phyloP scores from a whole-genome alignment of 2,888 invertebrate species.

The Conchocele bisecta region DNA sequence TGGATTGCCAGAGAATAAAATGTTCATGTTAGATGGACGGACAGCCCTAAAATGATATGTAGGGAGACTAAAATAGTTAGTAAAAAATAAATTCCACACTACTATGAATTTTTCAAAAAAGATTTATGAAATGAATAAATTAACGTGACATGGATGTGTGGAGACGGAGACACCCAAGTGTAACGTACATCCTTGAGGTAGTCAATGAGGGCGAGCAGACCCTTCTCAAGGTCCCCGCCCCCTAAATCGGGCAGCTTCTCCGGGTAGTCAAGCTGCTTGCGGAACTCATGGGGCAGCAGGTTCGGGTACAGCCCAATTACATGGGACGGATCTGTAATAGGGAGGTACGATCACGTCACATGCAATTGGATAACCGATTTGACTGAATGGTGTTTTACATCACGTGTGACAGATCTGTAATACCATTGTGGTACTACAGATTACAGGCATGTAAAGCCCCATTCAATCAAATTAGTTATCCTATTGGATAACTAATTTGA shows the following conservation, averaged over 20 bases:
- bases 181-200: conserved; percentile 91
- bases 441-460: no score
- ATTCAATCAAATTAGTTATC: no score
- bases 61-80: neutral
- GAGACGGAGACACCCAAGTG: neutral
- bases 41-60: no score
- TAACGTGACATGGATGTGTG: neutral
- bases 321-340: conserved; percentile 94
- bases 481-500: no score
- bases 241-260: conserved; percentile 87
- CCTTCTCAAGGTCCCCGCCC: conserved; percentile 93
- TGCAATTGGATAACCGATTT: no score
- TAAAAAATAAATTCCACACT: neutral
- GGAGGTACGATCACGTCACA: no score
- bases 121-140: neutral
- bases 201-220: conserved; percentile 93
- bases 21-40: no score
- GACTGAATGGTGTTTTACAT: no score
- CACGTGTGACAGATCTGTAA: no score
- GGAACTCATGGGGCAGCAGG: conserved; percentile 87
- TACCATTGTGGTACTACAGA: no score
- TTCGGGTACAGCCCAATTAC: conserved; percentile 98
- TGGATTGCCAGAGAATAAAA: no score
- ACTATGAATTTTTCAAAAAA: no score
- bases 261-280: conserved; percentile 85